phyloP scores from a whole-genome alignment of 2,888 invertebrate genomes.

The Eupeodes latifasciatus region DNA sequence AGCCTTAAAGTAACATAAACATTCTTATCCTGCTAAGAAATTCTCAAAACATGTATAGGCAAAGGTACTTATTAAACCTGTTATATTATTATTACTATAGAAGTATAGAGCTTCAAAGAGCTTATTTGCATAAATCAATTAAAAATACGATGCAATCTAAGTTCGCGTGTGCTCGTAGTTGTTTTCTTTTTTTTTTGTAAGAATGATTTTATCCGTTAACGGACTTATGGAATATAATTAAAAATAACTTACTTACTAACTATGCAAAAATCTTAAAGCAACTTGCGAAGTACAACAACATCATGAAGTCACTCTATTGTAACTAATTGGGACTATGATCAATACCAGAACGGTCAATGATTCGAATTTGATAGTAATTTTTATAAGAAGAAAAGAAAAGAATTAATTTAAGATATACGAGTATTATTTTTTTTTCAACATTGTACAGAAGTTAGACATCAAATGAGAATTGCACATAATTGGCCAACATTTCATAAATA shows the following conservation, averaged over 20 bases:
- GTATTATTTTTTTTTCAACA: neutral
- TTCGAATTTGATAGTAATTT: slow-evolving; percentile 40
- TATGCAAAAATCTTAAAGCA: slow-evolving; percentile 67
- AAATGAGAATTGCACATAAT: slow-evolving; percentile 60
- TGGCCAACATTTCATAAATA: slow-evolving; percentile 66
- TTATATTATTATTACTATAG: slow-evolving; percentile 8
- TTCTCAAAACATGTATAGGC: too few relatives aligned
- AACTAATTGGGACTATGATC: slow-evolving; percentile 74
- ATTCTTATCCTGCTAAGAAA: neutral
- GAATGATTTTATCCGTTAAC: slow-evolving; percentile 47
- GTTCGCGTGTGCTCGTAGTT: slow-evolving; percentile 58
- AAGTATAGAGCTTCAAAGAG: neutral
- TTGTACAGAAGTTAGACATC: slow-evolving; percentile 31
- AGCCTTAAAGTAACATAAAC: neutral
- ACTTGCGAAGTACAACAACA: neutral
- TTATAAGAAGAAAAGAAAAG: neutral
- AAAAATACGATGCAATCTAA: slow-evolving; percentile 42
- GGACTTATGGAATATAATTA: slow-evolving; percentile 57
- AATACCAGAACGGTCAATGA: slow-evolving; percentile 77
- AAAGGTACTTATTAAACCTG: neutral
- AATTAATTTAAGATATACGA: neutral
- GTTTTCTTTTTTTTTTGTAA: neutral
- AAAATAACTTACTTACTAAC: slow-evolving; percentile 69
- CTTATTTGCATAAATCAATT: slow-evolving; percentile 60
- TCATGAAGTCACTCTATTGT: slow-evolving; percentile 67